Evolutionary conservation across 1,140 invertebrate genomes (phyloP).

Genomic region (Spodoptera litura): DNA sequence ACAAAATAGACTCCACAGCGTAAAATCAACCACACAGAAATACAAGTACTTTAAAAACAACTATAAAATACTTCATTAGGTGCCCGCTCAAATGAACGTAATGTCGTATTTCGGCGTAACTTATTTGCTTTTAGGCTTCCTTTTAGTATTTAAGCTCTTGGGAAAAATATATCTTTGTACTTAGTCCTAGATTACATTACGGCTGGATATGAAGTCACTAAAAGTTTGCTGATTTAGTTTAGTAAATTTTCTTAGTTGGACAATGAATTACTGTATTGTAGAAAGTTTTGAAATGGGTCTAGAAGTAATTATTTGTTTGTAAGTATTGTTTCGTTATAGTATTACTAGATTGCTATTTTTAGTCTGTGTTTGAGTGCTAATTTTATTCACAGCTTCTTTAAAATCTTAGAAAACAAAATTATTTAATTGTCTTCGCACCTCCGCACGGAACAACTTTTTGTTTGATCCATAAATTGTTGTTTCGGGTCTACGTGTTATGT

Average conservation of each 20-base stretch:
- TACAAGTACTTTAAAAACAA: not conserved
- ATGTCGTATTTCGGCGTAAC: not conserved
- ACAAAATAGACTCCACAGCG: too few species aligned
- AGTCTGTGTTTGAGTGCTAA: too few species aligned
- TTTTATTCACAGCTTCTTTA: too few species aligned
- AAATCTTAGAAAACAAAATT: too few species aligned
- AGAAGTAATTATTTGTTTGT: too few species aligned
- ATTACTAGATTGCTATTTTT: too few species aligned
- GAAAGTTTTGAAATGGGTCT: not conserved
- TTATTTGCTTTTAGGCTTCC: constrained; percentile 5
- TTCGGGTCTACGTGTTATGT: too few species aligned
- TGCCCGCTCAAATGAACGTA: not conserved
- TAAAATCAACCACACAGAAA: too few species aligned
- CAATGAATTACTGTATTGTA: not conserved
- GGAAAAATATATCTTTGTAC: constrained; percentile 32
- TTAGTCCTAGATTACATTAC: not conserved
- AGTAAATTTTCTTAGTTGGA: not conserved
- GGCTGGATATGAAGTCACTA: constrained; percentile 9
- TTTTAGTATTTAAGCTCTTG: constrained; percentile 14
- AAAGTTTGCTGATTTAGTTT: constrained; percentile 4
- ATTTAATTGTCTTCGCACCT: too few species aligned
- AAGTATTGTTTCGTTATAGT: too few species aligned
- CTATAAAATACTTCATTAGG: constrained; percentile 2
- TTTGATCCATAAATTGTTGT: too few species aligned
- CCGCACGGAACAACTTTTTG: too few species aligned